Base-by-base conservation (phyloP, 2,888 invertebrate species). In the Ichneumon xanthorius region DNA sequence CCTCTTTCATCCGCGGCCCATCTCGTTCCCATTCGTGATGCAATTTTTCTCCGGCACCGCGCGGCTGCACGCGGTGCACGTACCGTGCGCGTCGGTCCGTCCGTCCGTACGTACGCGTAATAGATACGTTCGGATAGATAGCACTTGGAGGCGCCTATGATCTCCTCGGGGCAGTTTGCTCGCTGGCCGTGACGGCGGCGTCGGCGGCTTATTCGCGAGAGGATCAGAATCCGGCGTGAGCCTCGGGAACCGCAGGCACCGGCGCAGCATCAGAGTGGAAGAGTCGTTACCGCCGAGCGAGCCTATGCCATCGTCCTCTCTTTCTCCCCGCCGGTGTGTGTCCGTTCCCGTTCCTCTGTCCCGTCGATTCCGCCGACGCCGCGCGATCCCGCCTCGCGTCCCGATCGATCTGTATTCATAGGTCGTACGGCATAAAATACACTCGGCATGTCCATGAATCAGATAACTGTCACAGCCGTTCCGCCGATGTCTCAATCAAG, bases 371-470 rank as follows among this genome's bases (percentile, higher is more conserved):
- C 83, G 65, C 65, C 84, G 82, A 80, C 77, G 80, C 80, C 78
- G 50, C 61, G 37, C 68, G 67, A 58, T 73, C 67, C 63, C 68
- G 61, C 73, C 19, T 50, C 70, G 48, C 22, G 30, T 73, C 67
- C 45, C 72, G 92, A 93, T 93, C 92, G 93, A 94, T 93, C 93
- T 92, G 93, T 93, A 94, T 94, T 94, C 94, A 93, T 93, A 93
- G 93, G 92, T 92, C 93, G 93, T 93, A 92, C 93, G 91, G 92
- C 92, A 93, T 93, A 93, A 94, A 94, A 93, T 94, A 93, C 92
- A 93, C 92, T 91, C 92, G 93, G 93, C 92, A 93, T 93, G 93
- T 93, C 93, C 94, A 94, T 94, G 94, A 94, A 94, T 94, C 94
- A 93, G 94, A 93, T 93, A 94, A 93, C 93, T 93, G 93, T 93